Percentiles rank a stretch among this genome's conserved stretches.
Conservation (phyloP, 2,888 invertebrate species). For the Timema cristinae region DNA sequence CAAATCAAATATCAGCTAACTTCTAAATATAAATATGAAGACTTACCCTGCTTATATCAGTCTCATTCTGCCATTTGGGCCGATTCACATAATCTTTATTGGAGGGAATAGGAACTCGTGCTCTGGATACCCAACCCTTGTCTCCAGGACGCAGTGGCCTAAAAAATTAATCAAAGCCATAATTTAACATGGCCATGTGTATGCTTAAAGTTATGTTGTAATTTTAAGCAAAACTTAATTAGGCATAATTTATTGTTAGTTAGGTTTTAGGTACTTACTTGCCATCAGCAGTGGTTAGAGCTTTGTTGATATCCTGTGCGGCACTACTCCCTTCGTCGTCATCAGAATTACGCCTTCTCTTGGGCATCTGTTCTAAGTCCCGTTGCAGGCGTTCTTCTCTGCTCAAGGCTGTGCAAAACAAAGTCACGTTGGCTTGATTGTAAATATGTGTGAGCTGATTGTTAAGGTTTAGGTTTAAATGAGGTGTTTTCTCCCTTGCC, state of each 20-base stretch:
- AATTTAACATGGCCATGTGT: not conserved
- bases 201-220: not conserved
- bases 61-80: slow-evolving; percentile 86
- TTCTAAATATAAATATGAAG: slow-evolving; percentile 8
- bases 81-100: slow-evolving; percentile 95
- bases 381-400: slow-evolving; percentile 92
- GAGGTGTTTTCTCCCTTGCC: no score
- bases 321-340: slow-evolving; percentile 50
- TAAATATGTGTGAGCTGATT: not conserved
- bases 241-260: no score
- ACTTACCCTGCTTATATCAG: slow-evolving; percentile 75
- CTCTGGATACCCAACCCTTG: slow-evolving; percentile 91
- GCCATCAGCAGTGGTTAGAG: slow-evolving; percentile 54
- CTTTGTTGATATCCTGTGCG: slow-evolving; percentile 60
- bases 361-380: slow-evolving; percentile 81
- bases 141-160: slow-evolving; percentile 86
- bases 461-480: not conserved
- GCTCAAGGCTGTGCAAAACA: slow-evolving; percentile 61
- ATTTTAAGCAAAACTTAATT: no score
- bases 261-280: slow-evolving; percentile 45
- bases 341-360: slow-evolving; percentile 44
- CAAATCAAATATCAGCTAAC: no score
- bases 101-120: slow-evolving; percentile 90
- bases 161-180: slow-evolving; percentile 25
- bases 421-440: slow-evolving; percentile 2